Percentiles rank a stretch among this genome's conserved stretches.
These are phyloP conservation scores for Muraenolepis orangiensis DNA, from an alignment of 2,797 vertebrate species.

Conservation along the genomic window DNA sequence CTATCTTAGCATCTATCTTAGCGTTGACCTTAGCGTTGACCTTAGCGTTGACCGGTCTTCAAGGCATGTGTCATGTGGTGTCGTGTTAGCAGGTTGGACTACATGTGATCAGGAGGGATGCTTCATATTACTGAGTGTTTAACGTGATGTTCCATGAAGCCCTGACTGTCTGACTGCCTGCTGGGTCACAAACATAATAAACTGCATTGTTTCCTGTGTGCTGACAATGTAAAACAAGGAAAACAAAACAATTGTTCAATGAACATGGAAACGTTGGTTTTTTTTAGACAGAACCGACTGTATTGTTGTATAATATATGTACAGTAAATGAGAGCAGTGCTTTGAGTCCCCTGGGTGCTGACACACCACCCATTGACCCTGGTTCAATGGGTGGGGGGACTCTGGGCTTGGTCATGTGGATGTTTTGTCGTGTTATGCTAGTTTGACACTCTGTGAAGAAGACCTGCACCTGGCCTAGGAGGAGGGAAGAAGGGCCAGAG, in stretches of 20 bases:
- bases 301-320: not conserved
- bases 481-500: constrained; percentile 36
- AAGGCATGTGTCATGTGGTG: not conserved
- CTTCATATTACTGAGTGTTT: not conserved
- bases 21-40: no score
- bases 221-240: not conserved
- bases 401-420: not conserved
- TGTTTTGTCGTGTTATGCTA: constrained; percentile 4
- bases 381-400: not conserved
- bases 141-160: no score
- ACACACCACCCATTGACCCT: not conserved
- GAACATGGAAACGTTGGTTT: not conserved
- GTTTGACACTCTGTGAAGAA: constrained; percentile 13
- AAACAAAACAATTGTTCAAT: not conserved
- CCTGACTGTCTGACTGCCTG: no score
- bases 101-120: not conserved
- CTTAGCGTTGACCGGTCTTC: not conserved
- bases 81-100: not conserved
- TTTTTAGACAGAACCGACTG: not conserved
- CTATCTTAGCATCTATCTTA: no score
- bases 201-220: not conserved
- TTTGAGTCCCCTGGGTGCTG: no score
- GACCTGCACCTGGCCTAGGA: not conserved
- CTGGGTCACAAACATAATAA: not conserved
- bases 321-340: not conserved